These are phyloP conservation scores for Nezara viridula DNA, from an alignment of 2,888 invertebrate genomes.

Conservation along the genomic window DNA sequence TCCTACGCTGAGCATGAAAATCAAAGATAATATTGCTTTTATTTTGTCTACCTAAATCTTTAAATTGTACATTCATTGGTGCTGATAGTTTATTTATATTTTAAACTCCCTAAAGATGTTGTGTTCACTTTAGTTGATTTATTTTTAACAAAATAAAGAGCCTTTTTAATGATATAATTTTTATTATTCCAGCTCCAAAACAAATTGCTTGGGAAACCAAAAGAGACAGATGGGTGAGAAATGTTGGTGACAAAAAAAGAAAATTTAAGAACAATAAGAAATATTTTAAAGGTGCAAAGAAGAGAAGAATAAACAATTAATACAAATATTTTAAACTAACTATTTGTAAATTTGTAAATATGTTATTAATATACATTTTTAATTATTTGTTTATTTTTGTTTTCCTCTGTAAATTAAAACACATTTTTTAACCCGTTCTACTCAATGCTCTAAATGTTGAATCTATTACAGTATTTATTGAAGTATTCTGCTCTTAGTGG, in stretches of 20 bases:
- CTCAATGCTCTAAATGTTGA: background rate
- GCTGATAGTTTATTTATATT: too few relatives aligned
- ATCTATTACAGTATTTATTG: background rate
- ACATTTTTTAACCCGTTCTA: background rate
- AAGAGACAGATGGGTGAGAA: constrained; percentile 75
- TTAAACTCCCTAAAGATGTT: too few relatives aligned
- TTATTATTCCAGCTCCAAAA: constrained; percentile 71
- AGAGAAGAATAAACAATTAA: constrained; percentile 16
- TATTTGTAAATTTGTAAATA: constrained; percentile 34
- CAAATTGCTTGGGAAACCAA: constrained; percentile 88
- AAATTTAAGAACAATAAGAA: constrained; percentile 56
- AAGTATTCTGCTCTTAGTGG: too few relatives aligned
- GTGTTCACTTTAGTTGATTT: too few relatives aligned
- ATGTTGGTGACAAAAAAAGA: constrained; percentile 59
- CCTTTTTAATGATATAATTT: constrained; percentile 55
- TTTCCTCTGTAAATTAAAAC: background rate
- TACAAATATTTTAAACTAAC: background rate
- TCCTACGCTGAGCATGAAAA: too few relatives aligned
- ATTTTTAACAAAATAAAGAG: too few relatives aligned
- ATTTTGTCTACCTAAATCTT: too few relatives aligned
- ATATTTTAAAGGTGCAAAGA: background rate
- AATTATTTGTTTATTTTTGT: background rate
- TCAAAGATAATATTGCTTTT: too few relatives aligned
- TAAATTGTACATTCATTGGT: too few relatives aligned
- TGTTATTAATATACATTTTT: constrained; percentile 10